phyloP scores from a whole-genome alignment of 2,888 invertebrate genomes.

The Hypomecis punctinalis region DNA sequence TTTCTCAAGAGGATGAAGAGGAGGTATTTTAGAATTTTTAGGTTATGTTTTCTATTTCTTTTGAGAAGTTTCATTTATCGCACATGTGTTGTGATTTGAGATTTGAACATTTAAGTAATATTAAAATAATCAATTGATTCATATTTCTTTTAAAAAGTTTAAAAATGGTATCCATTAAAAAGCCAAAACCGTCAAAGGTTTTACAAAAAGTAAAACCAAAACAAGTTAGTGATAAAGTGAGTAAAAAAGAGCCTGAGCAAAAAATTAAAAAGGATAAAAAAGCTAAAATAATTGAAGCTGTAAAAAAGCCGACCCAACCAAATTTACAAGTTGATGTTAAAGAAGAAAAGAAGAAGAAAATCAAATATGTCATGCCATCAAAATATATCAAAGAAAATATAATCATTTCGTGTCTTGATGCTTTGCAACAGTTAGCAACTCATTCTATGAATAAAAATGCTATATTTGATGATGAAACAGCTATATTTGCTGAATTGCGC shows the following conservation, averaged over 20 bases:
- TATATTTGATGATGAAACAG: conserved; percentile 85
- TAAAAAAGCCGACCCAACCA: neutral
- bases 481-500: conserved; percentile 85
- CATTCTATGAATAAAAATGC: conserved; percentile 67
- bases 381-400: conserved; percentile 62
- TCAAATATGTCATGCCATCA: conserved; percentile 68
- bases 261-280: conserved; percentile 14
- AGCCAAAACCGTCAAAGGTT: conserved; percentile 25
- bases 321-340: conserved; percentile 21
- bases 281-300: conserved; percentile 15
- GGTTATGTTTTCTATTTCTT: neutral
- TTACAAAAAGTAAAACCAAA: conserved; percentile 22
- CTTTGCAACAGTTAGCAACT: conserved; percentile 61
- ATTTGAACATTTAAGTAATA: too few relatives aligned
- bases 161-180: conserved; percentile 42
- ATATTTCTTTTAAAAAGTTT: too few relatives aligned
- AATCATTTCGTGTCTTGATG: conserved; percentile 62
- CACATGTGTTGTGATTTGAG: too few relatives aligned
- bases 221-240: conserved; percentile 22
- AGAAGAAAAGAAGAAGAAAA: conserved; percentile 49
- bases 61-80: neutral
- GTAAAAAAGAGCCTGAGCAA: conserved; percentile 15
- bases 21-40: neutral
- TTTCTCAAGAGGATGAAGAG: too few relatives aligned
- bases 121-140: too few relatives aligned